These are phyloP conservation scores for Taphrorychus bicolor DNA, from an alignment of 2,888 invertebrate genomes.

Conservation along the genomic window DNA sequence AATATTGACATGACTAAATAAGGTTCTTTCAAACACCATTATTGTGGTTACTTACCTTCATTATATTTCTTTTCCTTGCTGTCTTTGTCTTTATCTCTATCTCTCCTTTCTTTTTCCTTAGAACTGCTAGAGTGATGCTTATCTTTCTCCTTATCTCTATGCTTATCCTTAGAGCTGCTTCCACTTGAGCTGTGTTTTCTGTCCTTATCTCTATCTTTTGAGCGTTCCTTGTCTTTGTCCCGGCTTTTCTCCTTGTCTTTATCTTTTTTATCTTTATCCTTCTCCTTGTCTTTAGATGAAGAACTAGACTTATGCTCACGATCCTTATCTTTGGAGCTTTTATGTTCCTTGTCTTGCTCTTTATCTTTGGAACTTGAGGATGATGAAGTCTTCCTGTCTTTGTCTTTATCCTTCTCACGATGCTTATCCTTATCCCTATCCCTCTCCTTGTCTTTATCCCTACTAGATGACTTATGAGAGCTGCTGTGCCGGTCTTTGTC, in stretches of 20 bases:
- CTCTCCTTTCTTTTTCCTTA: constrained; percentile 52
- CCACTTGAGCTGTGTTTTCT: too few species aligned
- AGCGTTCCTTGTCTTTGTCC: constrained; percentile 51
- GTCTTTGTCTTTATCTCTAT: constrained; percentile 61
- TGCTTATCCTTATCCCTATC: constrained; percentile 60
- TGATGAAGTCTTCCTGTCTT: constrained; percentile 51
- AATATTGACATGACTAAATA: neutral
- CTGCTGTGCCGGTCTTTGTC: constrained; percentile 53
- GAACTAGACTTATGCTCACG: constrained; percentile 55
- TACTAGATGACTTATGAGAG: constrained; percentile 53
- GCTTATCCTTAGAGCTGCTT: constrained; percentile 58
- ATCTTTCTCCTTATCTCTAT: constrained; percentile 52
- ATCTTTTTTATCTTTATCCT: constrained; percentile 60
- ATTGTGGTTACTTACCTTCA: constrained; percentile 48
- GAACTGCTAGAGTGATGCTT: constrained; percentile 51
- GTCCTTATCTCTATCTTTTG: constrained; percentile 46
- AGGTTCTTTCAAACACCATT: too few species aligned
- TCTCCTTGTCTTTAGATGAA: constrained; percentile 59
- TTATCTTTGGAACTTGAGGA: too few species aligned
- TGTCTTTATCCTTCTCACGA: constrained; percentile 47
- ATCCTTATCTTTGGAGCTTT: constrained; percentile 61
- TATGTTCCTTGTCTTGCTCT: constrained; percentile 60
- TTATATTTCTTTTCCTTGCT: constrained; percentile 55
- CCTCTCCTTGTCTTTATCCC: constrained; percentile 59
- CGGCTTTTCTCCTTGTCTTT: constrained; percentile 57